phyloP scores from a whole-genome alignment of 2,888 invertebrate genomes.

The Biston stratarius region DNA sequence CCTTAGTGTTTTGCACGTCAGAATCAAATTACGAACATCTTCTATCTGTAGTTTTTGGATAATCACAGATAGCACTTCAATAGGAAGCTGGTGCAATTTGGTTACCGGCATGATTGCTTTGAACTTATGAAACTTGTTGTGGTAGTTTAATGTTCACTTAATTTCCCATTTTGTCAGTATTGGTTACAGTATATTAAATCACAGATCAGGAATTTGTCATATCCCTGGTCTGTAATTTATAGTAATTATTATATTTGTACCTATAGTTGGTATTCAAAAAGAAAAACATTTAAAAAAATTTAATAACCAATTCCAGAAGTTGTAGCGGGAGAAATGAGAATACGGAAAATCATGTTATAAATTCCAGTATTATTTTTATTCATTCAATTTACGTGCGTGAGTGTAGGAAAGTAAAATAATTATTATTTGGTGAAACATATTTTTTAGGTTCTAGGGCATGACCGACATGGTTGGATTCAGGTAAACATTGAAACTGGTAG shows the following conservation, averaged over 20 bases:
- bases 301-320: neutral
- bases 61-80: conserved; percentile 69
- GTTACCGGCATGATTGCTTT: conserved; percentile 33
- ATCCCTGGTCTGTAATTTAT: conserved; percentile 18
- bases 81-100: conserved; percentile 57
- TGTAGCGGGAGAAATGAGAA: too few species aligned
- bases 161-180: neutral
- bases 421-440: too few species aligned
- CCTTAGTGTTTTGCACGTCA: conserved; percentile 67
- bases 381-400: too few species aligned
- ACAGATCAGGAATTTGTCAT: conserved; percentile 12
- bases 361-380: too few species aligned
- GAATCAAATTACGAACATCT: conserved; percentile 71
- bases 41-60: conserved; percentile 56
- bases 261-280: too few species aligned
- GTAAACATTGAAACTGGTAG: too few species aligned
- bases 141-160: neutral
- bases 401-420: too few species aligned
- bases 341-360: too few species aligned
- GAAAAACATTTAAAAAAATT: neutral
- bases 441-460: too few species aligned
- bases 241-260: too few species aligned
- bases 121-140: neutral
- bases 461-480: too few species aligned
- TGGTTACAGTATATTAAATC: conserved; percentile 6